A percentile compares a stretch with the other conserved stretches of the same genome.
Evolutionary conservation across 1,140 invertebrate genomes (phyloP).

Genomic region (Megalonaias nervosa): DNA sequence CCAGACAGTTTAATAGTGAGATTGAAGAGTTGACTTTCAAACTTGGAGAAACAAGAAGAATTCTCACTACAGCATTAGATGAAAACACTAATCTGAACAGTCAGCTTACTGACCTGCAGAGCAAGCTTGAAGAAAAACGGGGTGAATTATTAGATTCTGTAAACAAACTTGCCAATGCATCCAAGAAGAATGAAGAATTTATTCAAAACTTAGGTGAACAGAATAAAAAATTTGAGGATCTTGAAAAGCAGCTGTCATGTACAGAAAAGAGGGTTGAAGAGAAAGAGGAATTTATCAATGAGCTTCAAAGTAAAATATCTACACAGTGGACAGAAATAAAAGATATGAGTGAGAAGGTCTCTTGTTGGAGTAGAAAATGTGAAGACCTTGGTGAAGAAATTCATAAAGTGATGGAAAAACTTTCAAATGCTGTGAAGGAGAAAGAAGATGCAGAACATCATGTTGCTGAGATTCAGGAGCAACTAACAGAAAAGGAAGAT

Average conservation of each 20-base stretch:
- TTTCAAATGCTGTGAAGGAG: conserved; percentile 23
- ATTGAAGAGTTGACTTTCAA: too few species aligned
- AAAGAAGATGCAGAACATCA: conserved; percentile 19
- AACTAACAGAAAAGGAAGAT: conserved; percentile 23
- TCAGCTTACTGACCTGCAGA: background rate
- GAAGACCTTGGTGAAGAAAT: conserved; percentile 6
- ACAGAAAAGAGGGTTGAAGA: too few species aligned
- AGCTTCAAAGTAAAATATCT: too few species aligned
- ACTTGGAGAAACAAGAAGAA: too few species aligned
- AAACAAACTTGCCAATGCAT: background rate
- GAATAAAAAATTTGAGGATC: background rate
- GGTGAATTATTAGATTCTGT: conserved; percentile 8
- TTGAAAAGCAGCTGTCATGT: background rate
- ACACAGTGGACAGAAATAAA: background rate
- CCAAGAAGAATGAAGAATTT: conserved; percentile 3
- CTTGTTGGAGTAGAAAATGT: background rate
- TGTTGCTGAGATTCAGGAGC: conserved; percentile 6
- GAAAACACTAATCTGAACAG: too few species aligned
- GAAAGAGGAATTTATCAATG: too few species aligned
- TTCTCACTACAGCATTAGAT: too few species aligned
- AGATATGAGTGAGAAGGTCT: background rate
- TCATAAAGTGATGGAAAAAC: background rate
- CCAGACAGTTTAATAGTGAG: too few species aligned
- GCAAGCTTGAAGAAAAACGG: conserved; percentile 16
- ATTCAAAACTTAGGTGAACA: background rate